Conservation (phyloP, 2,888 invertebrate genomes). For the Leptinotarsa rubiginosa region DNA sequence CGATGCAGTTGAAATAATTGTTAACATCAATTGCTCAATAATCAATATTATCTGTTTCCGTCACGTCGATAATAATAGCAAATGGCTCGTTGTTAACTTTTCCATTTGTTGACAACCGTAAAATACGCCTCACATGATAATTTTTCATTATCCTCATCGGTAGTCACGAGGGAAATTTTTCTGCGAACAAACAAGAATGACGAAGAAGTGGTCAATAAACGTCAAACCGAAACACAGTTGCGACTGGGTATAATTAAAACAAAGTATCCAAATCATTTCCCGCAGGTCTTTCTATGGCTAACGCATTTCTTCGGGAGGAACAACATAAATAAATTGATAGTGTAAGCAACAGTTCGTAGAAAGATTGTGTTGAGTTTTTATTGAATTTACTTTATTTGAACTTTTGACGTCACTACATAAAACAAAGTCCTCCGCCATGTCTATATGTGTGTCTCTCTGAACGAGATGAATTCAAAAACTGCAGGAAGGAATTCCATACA, state of each 20-base stretch:
- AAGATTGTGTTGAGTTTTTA: neutral
- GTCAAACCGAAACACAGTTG: conserved; percentile 58
- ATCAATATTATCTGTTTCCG: too few species aligned
- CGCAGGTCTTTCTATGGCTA: conserved; percentile 49
- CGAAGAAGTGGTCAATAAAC: conserved; percentile 62
- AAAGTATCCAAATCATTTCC: conserved; percentile 61
- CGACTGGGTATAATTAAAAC: conserved; percentile 64
- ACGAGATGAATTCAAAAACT: too few species aligned
- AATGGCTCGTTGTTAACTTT: neutral
- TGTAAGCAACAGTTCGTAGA: conserved; percentile 59
- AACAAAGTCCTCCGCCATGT: too few species aligned
- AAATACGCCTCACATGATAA: conserved; percentile 1
- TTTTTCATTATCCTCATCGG: conserved; percentile 45
- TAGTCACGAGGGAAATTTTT: conserved; percentile 57
- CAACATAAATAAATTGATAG: conserved; percentile 61
- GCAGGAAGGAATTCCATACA: too few species aligned
- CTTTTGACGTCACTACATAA: neutral
- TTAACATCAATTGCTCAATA: too few species aligned
- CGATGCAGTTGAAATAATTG: too few species aligned
- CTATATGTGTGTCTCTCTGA: too few species aligned
- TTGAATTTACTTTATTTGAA: neutral
- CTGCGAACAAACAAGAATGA: conserved; percentile 56
- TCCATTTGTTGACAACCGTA: neutral
- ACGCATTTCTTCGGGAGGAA: conserved; percentile 43
- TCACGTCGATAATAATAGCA: too few species aligned